A percentile compares a stretch with the other conserved stretches of the same genome.
Evolutionary conservation across 2,888 invertebrate species (phyloP).

Genomic region (Strigamia maritima): DNA sequence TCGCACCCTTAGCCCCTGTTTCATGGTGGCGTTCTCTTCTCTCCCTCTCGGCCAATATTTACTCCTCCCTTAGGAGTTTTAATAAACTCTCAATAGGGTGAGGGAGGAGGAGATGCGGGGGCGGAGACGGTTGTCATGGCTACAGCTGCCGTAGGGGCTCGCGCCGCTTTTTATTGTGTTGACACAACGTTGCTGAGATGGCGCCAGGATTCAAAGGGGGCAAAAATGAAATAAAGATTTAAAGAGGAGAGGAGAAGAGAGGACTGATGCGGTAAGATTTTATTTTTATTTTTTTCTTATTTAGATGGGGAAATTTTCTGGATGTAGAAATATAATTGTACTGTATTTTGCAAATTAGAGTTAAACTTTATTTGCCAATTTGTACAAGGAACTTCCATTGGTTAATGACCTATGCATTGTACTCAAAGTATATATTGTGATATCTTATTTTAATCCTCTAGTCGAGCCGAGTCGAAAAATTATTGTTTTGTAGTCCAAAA

Average conservation of each 20-base stretch:
- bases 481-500: too few species aligned
- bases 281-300: neutral
- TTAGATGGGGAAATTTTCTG: too few species aligned
- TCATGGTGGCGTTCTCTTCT: conserved; percentile 7
- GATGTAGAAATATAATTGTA: too few species aligned
- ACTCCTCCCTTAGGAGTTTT: conserved; percentile 23
- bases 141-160: conserved; percentile 4
- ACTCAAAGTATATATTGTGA: too few species aligned
- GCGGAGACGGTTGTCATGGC: neutral
- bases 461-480: too few species aligned
- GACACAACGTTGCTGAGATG: conserved; percentile 16
- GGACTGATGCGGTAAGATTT: neutral
- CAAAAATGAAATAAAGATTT: conserved; percentile 16
- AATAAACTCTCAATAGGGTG: conserved; percentile 11
- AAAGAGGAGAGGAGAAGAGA: neutral
- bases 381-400: too few species aligned
- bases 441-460: too few species aligned
- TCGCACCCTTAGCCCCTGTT: neutral
- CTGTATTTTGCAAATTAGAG: too few species aligned
- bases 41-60: conserved; percentile 20
- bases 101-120: neutral
- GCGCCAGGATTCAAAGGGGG: conserved; percentile 18
- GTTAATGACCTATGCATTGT: too few species aligned
- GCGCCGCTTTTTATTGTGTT: conserved; percentile 11
- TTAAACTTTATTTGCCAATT: too few species aligned